Base-by-base conservation (phyloP, 2,888 invertebrate genomes). In the Helobdella robusta region DNA sequence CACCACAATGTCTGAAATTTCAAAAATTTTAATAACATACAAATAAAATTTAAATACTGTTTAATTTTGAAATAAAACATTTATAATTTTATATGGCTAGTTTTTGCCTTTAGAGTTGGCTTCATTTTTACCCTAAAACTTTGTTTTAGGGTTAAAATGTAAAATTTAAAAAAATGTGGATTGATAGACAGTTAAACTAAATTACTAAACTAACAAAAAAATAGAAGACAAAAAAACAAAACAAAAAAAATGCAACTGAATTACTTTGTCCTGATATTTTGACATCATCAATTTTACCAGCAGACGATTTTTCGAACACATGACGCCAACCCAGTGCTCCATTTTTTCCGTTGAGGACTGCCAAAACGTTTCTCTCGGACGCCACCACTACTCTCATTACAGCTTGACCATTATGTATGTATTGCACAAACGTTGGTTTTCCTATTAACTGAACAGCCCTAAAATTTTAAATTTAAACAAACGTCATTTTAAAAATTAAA, bases 261-360 rank as follows among this genome's bases (percentile, higher is more conserved):
- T 65, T 46, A 68, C 64, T 59, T 15, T 60, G 64, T 25, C 52
- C 48, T n/a, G 35, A 23, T 3, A 66, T 56, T 20, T 61, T 28
- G 23, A 68, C 40, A 46, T 67, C 67, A 66, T 76, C 75, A 59
- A 77, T 73, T 4, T 69, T 68, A 3, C 76, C 76, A 44, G 73
- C 61, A 1, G 67, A 60, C 32, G 69, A 73, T 18, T 75, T 73
- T 65, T 78, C 78, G 67, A 76, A 71, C 11, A 78, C 71, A 36
- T 75, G 74, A 40, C 78, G 72, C 78, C 78, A 78, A 2, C 77
- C 75, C 59, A 77, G 72, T 11, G 73, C 72, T 58, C 77, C 77
- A 71, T 75, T 75, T 54, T 72, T 73, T 5, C 74, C 73, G 67
- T 74, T 74, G n/a, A 78, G 60, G 18, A 75, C 72, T 15, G 76